Percentiles rank a stretch among this genome's conserved stretches.
These are phyloP conservation scores for Tyrannus savana DNA, from an alignment of 2,113 vertebrate genomes.

Conservation along the genomic window DNA sequence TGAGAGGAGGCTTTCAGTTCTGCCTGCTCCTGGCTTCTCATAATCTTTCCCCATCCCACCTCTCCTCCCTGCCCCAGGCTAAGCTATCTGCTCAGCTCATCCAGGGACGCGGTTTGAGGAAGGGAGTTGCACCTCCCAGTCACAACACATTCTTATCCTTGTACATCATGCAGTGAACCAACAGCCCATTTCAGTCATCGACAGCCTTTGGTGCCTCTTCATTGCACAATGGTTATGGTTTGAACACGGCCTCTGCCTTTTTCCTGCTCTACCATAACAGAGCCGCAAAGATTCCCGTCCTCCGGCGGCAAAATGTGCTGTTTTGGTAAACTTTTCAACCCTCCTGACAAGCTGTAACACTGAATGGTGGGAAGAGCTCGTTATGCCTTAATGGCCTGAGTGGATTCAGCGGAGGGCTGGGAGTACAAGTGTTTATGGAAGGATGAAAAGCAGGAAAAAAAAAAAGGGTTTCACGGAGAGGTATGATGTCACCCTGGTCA, in stretches of 20 bases:
- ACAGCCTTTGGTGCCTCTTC: not conserved
- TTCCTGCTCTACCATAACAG: not conserved
- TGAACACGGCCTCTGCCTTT: fast-evolving
- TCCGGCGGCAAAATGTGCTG: fast-evolving
- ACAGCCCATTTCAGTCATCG: not conserved
- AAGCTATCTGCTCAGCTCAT: not conserved
- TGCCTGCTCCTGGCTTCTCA: not conserved
- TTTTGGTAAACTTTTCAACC: constrained; percentile 40
- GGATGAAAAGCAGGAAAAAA: not conserved
- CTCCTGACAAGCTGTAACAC: not conserved
- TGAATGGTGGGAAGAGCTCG: not conserved
- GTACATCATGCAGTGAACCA: not conserved
- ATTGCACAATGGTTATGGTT: not conserved
- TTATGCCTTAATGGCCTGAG: not conserved
- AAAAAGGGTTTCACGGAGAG: not conserved
- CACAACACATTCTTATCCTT: constrained; percentile 8
- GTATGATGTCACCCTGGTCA: constrained; percentile 59
- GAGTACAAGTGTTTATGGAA: constrained; percentile 24
- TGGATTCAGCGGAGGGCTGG: not conserved
- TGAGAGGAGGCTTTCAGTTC: not conserved
- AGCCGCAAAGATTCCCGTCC: not conserved
- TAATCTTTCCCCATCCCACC: not conserved
- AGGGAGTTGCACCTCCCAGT: not conserved
- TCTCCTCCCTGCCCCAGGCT: not conserved
- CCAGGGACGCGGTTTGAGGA: not conserved